Percentiles rank a stretch among this genome's conserved stretches.
These are phyloP conservation scores for Chloropsis cyanopogon DNA, from an alignment of 2,113 vertebrate species.

Conservation along the genomic window DNA sequence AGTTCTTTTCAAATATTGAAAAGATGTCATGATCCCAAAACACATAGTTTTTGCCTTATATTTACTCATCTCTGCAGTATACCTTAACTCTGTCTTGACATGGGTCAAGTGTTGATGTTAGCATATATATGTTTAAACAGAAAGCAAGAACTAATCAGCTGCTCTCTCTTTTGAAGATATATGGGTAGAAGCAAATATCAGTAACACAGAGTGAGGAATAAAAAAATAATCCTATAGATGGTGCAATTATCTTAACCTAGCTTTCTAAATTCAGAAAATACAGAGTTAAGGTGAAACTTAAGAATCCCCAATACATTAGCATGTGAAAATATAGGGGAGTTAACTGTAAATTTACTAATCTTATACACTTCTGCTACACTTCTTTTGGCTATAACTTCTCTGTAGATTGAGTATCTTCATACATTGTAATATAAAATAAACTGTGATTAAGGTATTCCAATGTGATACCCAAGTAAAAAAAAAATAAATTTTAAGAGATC, in stretches of 20 bases:
- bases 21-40: slow-evolving; percentile 15
- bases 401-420: background rate
- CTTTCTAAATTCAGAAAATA: background rate
- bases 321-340: background rate
- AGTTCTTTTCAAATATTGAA: slow-evolving; percentile 24
- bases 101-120: background rate
- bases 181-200: background rate
- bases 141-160: background rate
- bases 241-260: background rate
- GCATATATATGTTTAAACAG: background rate
- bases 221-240: background rate
- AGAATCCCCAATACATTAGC: background rate
- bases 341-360: background rate
- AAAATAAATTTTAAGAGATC: background rate
- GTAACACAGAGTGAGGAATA: background rate
- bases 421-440: background rate
- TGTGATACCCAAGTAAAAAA: background rate
- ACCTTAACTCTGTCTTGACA: slow-evolving; percentile 22
- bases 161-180: background rate
- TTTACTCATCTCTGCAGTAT: background rate
- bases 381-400: background rate
- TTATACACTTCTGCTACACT: background rate
- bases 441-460: background rate
- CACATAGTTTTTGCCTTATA: slow-evolving; percentile 4
- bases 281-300: background rate